Percentiles rank a stretch among this genome's conserved stretches.
Evolutionary conservation across 2,888 invertebrate genomes (phyloP).

Genomic region (Coelinius sp.): DNA sequence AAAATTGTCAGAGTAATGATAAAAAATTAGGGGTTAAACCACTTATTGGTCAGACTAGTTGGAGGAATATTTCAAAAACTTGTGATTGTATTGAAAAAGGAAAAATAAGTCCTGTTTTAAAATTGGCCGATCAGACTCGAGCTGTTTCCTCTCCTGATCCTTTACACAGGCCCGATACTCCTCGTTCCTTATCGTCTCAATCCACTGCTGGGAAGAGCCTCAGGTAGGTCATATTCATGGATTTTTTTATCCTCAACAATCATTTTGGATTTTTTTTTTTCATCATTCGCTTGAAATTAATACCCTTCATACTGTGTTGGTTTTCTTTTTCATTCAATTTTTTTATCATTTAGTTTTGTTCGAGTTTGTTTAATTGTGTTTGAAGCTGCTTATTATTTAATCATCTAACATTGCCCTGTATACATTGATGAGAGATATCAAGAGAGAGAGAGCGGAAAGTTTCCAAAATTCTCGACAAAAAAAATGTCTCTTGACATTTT

Average conservation of each 20-base stretch:
- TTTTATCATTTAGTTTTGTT: too few relatives aligned
- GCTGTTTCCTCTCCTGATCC: conserved; percentile 72
- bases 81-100: conserved; percentile 66
- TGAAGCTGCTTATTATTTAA: too few relatives aligned
- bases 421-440: too few relatives aligned
- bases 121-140: conserved; percentile 66
- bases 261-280: conserved; percentile 28
- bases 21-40: conserved; percentile 46
- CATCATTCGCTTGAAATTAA: neutral
- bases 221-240: conserved; percentile 67
- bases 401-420: too few relatives aligned
- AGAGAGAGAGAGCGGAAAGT: too few relatives aligned
- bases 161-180: conserved; percentile 69
- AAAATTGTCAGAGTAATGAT: neutral
- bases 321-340: too few relatives aligned
- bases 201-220: conserved; percentile 65
- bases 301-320: too few relatives aligned
- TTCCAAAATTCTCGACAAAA: neutral
- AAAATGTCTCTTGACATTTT: neutral
- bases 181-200: conserved; percentile 64
- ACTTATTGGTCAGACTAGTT: conserved; percentile 59
- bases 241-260: neutral
- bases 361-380: conserved; percentile 8
- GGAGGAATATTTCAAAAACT: conserved; percentile 65
- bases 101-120: conserved; percentile 63